Evolutionary conservation across 2,113 vertebrate species (phyloP).

Genomic region (Numenius arquata): DNA sequence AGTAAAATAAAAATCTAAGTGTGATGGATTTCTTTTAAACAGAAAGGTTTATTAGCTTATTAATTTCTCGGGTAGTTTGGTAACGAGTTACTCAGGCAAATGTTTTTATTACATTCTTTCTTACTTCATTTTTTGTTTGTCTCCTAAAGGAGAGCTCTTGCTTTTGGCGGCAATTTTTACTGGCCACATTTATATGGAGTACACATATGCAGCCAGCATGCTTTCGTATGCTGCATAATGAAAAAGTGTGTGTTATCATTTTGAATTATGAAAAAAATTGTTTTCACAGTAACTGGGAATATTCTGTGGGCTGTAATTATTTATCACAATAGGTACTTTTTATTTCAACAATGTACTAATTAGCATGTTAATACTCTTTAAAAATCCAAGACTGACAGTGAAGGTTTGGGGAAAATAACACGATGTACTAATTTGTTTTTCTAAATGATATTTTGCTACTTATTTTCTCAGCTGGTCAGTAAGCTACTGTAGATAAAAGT

Average conservation of each 20-base stretch:
- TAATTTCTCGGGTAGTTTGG: not conserved
- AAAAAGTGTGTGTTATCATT: not conserved
- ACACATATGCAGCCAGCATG: fast-evolving
- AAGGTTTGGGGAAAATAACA: not conserved
- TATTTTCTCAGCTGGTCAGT: not conserved
- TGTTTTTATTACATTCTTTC: not conserved
- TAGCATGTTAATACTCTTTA: not conserved
- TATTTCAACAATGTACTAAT: not conserved
- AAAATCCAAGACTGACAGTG: not conserved
- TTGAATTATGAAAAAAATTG: not conserved
- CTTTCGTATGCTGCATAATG: not conserved
- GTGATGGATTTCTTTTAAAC: not conserved
- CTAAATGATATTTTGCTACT: not conserved
- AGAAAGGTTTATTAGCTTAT: not conserved
- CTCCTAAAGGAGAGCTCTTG: not conserved
- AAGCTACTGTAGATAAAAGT: not conserved
- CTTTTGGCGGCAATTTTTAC: not conserved
- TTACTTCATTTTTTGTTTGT: not conserved
- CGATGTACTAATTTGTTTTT: not conserved
- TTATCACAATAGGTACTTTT: not conserved
- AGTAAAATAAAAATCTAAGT: not conserved
- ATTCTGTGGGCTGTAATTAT: not conserved
- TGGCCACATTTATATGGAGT: not conserved
- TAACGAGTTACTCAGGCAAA: not conserved
- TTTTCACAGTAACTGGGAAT: not conserved